Evolutionary conservation across 2,113 vertebrate genomes (phyloP), one percentile per base, ranked within the genome.

Genomic region (Pseudorasbora parva): DNA sequence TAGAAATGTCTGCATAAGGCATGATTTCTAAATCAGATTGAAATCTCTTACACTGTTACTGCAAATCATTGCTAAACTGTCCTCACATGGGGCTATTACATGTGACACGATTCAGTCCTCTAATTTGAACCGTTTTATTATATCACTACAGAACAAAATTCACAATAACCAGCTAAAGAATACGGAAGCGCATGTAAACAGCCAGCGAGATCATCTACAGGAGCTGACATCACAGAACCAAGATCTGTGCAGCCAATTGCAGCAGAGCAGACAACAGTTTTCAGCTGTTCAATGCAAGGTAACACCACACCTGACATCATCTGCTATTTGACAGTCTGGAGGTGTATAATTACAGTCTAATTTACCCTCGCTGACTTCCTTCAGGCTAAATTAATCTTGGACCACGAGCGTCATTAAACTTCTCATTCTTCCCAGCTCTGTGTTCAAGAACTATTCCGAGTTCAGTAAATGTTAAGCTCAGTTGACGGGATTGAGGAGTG

Each of bases 271-370:
- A 30, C 37, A 59, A 45, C 30, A 66, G 62, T 64, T 80, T 80
- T 66, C 25, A 33, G 43, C 43, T 51, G 19, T 72, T 64, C 62
- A 69, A 59, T 62, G 21, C 23, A 47, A 82, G 68, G 82, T 78
- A 73, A 82, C 49, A 41, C 43, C 79, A 47, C 30, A 64, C 30
- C 69, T 85, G 81, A 87, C 51, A 49, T 85, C 73, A 85, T 82
- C 69, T 23, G 49, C 66, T 74, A 41, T 87, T 82, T 82, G 68
- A 74, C 41, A n/a, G 37, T 54, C 66, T 71, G 82, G 74, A 85
- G 86, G 86, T 79, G 86, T 75, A 15, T 85, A 87, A 87, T 87
- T 68, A 85, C 75, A 37, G n/a, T 19, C 25, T 75, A 30, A 81
- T 78, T 87, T 77, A 43, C 72, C 72, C 86, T 87, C 27, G 54